Conservation (phyloP, 2,797 vertebrate genomes). For the Squalus acanthias region DNA sequence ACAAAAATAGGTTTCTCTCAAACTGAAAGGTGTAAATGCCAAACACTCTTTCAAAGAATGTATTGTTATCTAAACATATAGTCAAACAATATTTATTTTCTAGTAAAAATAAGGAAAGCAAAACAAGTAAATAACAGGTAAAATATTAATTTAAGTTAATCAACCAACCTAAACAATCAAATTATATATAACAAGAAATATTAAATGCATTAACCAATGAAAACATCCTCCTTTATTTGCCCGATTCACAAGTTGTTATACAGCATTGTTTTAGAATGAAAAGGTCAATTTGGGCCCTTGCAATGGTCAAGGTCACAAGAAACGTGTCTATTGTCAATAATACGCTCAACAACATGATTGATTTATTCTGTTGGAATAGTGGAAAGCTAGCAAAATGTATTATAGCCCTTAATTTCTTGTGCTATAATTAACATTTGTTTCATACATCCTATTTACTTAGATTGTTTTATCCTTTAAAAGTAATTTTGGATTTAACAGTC, state of each 20-base stretch:
- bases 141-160: not conserved
- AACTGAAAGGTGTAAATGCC: not conserved
- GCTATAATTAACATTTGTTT: too few relatives aligned
- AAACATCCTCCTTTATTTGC: not conserved
- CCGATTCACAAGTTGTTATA: not conserved
- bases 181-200: not conserved
- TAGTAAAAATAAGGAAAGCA: not conserved
- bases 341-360: not conserved
- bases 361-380: conserved; percentile 12
- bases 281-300: not conserved
- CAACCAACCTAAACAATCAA: not conserved
- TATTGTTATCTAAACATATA: not conserved
- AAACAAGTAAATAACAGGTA: not conserved
- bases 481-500: not conserved
- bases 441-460: not conserved
- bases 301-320: conserved; percentile 29
- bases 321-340: not conserved
- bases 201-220: not conserved
- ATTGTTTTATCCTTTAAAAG: not conserved
- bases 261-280: not conserved
- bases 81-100: not conserved
- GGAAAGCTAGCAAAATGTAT: not conserved
- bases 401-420: not conserved
- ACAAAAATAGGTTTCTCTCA: not conserved
- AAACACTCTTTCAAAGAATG: not conserved